Evolutionary conservation across 2,797 vertebrate species (phyloP).

Genomic region (Premnoplex brunnescens): DNA sequence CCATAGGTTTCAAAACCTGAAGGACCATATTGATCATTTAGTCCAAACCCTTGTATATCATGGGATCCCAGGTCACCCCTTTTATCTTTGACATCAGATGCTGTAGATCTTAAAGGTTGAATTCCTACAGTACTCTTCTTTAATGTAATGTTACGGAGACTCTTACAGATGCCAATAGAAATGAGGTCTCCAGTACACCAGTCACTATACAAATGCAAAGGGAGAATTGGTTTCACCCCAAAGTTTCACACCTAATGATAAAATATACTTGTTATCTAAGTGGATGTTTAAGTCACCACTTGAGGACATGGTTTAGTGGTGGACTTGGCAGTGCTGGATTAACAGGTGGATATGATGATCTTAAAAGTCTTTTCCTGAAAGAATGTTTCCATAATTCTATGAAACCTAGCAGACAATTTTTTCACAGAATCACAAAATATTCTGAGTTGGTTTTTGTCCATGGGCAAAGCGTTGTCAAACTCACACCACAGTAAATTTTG

Average conservation of each 20-base stretch:
- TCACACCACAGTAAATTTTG: background rate
- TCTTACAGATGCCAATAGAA: background rate
- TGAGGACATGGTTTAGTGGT: background rate
- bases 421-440: background rate
- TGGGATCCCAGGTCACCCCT: background rate
- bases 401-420: background rate
- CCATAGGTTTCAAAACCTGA: background rate
- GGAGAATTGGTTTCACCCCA: background rate
- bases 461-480: background rate
- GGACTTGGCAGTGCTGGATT: background rate
- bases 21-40: background rate
- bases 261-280: background rate
- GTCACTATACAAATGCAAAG: background rate
- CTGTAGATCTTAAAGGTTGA: background rate
- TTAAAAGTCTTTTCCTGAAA: background rate
- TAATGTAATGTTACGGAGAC: background rate
- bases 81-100: background rate
- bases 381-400: background rate
- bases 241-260: background rate
- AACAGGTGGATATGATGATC: accelerated
- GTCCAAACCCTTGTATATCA: background rate
- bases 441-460: background rate
- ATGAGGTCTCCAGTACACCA: background rate
- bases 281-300: background rate
- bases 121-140: background rate